Conservation (phyloP, 2,113 vertebrate species). For the Embiotoca jacksoni region DNA sequence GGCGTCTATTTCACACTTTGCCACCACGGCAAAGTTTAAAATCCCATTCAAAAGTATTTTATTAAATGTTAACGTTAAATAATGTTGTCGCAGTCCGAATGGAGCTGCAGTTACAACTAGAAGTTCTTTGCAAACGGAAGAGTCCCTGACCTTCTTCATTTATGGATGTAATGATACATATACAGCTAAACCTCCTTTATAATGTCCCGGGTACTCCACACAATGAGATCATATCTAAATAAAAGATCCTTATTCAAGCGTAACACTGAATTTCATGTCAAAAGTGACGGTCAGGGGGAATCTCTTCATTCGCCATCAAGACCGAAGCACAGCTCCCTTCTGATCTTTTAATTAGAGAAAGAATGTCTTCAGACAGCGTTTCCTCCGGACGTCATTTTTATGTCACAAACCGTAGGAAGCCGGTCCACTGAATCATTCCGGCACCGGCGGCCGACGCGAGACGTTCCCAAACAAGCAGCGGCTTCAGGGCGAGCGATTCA, state of each 20-base stretch:
- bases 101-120: neutral
- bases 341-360: constrained; percentile 20
- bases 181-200: no score
- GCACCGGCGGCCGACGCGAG: constrained; percentile 20
- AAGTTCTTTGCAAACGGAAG: neutral
- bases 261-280: neutral
- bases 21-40: no score
- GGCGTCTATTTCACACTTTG: no score
- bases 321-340: constrained; percentile 12
- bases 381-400: constrained; percentile 31
- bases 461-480: constrained; percentile 29
- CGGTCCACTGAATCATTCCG: constrained; percentile 33
- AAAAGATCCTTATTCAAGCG: neutral
- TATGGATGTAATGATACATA: neutral
- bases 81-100: neutral
- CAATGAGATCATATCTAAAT: constrained; percentile 8
- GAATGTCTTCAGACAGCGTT: constrained; percentile 35
- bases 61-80: no score
- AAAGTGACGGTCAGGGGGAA: neutral
- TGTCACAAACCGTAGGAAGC: constrained; percentile 20
- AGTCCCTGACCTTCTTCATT: neutral
- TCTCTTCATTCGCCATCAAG: neutral
- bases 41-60: no score
- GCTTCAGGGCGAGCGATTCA: constrained; percentile 35
- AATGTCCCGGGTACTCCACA: neutral